Evolutionary conservation across 1,140 invertebrate species (phyloP).

Genomic region (Lasaia peninsularis): DNA sequence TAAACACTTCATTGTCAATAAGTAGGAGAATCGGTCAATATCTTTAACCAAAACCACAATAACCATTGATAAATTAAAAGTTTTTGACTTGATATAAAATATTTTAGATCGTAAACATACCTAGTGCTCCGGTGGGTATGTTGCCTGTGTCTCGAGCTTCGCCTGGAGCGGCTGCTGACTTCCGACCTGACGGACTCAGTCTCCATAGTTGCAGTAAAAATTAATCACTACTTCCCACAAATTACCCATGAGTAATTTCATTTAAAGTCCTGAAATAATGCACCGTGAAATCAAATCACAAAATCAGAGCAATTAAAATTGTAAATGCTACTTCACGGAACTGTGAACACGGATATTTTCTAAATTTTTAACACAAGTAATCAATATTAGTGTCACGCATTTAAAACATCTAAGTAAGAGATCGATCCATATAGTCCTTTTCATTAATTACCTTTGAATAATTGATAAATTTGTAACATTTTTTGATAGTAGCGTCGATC

Average conservation of each 20-base stretch:
- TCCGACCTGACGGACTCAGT: slow-evolving; percentile 82
- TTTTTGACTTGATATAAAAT: not conserved
- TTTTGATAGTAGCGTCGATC: slow-evolving; percentile 58
- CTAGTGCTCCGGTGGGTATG: slow-evolving; percentile 80
- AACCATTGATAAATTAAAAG: not conserved
- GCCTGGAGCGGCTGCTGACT: slow-evolving; percentile 78
- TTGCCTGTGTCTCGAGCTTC: slow-evolving; percentile 78
- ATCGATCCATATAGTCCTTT: slow-evolving; percentile 2
- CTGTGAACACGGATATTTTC: slow-evolving; percentile 34
- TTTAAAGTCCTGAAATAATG: slow-evolving; percentile 47
- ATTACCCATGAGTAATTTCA: slow-evolving; percentile 57
- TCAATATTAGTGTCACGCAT: not conserved
- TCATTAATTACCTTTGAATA: slow-evolving; percentile 50
- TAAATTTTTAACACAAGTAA: slow-evolving; percentile 30
- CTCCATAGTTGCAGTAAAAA: slow-evolving; percentile 72
- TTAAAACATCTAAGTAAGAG: not conserved
- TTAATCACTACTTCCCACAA: slow-evolving; percentile 28
- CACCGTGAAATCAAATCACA: slow-evolving; percentile 52
- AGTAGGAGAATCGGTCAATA: too few species aligned
- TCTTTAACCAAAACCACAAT: too few species aligned
- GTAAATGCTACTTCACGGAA: slow-evolving; percentile 48
- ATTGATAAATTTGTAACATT: slow-evolving; percentile 49
- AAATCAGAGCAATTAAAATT: slow-evolving; percentile 61
- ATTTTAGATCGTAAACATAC: slow-evolving; percentile 48
- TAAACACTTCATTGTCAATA: too few species aligned